Evolutionary conservation across 1,140 invertebrate genomes (phyloP), one percentile per base, ranked within the genome.

Genomic region (Drosophila tsacasi): DNA sequence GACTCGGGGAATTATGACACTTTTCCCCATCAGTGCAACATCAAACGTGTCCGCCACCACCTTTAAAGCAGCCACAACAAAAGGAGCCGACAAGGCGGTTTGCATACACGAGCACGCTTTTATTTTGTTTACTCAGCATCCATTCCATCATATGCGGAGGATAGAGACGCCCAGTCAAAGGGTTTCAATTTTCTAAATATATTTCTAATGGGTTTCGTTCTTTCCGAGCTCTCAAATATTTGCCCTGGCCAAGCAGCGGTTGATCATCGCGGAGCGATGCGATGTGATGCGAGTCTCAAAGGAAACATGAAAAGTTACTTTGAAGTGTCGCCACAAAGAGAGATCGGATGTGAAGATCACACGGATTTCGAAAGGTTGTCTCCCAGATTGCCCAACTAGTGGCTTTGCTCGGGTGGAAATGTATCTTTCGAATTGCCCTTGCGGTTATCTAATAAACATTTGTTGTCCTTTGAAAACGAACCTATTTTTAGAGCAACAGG

Each of bases 111-210:
- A 81, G 76, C 83, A 75, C 81, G 46, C 57, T 60, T 74, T 65
- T 73, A 73, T 49, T 73, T 75, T 90, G 85, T 89, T 89, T 89
- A 90, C 68, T 81, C 84, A 90, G 81, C 85, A 90, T 89, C 85
- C 47, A 27, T 17, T 49, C 47, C 84, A 90, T 81, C 83, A 68
- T 50, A 60, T 44, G 69, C 23, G 81, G 60, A 35, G 47, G 54
- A 68, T 44, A 42, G 40, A 57, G 25, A 44, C 44, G 25, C 49
- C 44, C 19, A 42, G 42, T 47, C 59, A 72, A 89, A 79, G 83
- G 80, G 65, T 81, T 84, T 84, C 47, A 68, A 68, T 82, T 76
- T 58, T 76, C 49, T 82, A 82, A 76, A 81, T 63, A 74, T 80
- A 63, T 77, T 81, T 87, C 81, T 90, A 87, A 87, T 87, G 84